Evolutionary conservation across 2,888 invertebrate genomes (phyloP).

Genomic region (Bellardia pandia): DNA sequence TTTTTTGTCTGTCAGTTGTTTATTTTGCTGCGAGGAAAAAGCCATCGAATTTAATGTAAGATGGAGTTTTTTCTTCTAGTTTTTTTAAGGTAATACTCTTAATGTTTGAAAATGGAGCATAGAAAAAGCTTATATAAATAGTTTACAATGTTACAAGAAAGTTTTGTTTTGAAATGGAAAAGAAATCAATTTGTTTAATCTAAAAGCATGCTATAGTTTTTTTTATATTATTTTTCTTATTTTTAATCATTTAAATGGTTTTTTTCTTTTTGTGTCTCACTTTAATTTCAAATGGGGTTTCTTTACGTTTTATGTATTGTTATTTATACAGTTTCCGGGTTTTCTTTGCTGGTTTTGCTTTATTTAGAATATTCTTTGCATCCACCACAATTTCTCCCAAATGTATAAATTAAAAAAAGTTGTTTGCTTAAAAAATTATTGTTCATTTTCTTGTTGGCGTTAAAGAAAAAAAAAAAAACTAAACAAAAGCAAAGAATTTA

Average conservation of each 20-base stretch:
- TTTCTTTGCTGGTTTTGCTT: background rate
- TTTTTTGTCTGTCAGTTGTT: conserved; percentile 23
- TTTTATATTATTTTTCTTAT: background rate
- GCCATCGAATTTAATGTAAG: conserved; percentile 63
- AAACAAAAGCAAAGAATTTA: background rate
- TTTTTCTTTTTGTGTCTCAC: background rate
- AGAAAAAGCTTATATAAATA: conserved; percentile 38
- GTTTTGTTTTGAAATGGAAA: conserved; percentile 3
- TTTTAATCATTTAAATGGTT: conserved; percentile 24
- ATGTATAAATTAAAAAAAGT: conserved; percentile 8
- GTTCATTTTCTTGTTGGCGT: background rate
- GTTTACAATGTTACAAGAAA: conserved; percentile 12
- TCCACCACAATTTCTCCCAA: background rate
- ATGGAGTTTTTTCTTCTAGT: conserved; percentile 19
- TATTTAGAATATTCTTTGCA: background rate
- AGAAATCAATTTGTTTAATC: conserved; percentile 38
- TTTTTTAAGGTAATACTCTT: conserved; percentile 41
- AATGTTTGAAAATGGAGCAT: conserved; percentile 39
- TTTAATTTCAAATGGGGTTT: background rate
- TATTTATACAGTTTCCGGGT: background rate
- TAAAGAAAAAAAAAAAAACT: background rate
- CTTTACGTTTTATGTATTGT: no score
- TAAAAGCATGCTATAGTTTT: conserved; percentile 1
- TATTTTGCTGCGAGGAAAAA: conserved; percentile 38
- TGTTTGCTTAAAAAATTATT: conserved; percentile 26